Evolutionary conservation across 2,113 vertebrate genomes (phyloP), one percentile per base, ranked within the genome.

Genomic region (Pelecanoides urinatrix): DNA sequence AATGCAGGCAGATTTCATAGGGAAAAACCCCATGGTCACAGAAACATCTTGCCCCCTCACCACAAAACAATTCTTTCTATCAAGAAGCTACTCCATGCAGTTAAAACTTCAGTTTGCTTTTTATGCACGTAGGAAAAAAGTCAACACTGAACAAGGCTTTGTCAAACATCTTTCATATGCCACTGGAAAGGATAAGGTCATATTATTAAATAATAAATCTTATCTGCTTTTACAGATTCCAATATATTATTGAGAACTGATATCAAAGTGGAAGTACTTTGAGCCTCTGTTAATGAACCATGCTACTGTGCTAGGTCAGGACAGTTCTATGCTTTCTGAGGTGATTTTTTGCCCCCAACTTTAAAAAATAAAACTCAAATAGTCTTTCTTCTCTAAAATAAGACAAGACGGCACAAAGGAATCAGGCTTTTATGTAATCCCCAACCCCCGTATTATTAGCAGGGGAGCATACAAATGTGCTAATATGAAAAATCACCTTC

Each of bases 401-500:
- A 86, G 49, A 71, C 26, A 94, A 84, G 77, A 68, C 11, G 90
- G 45, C 8, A 34, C 10, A 25, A 38, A n/a, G 47, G 23, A 26
- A 49, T 52, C 44, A 34, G n/a, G 21, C 6, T 95, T 95, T 88
- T 63, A 36, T 83, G 30, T 65, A 58, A 96, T 72, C 23, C 79
- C 62, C 66, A 85, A 16, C 26, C 42, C 59, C 26, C 42, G n/a
- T 32, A 55, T 58, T 67, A 76, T 53, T 62, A 86, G 50, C 71
- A 95, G 53, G 36, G 68, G 55, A 89, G 68, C 75, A 91, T 47
- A 89, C 20, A 52, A 47, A 92, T 30, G 38, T 65, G 55, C 26
- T 72, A 85, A 72, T 84, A 67, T 92, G 81, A 96, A 89, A 96
- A 96, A 97, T 90, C 42, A 93, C 89, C 83, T 94, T 78, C 49